Percentiles rank a stretch among this genome's conserved stretches.
phyloP scores from a whole-genome alignment of 2,888 invertebrate genomes.

The Callosobruchus maculatus region DNA sequence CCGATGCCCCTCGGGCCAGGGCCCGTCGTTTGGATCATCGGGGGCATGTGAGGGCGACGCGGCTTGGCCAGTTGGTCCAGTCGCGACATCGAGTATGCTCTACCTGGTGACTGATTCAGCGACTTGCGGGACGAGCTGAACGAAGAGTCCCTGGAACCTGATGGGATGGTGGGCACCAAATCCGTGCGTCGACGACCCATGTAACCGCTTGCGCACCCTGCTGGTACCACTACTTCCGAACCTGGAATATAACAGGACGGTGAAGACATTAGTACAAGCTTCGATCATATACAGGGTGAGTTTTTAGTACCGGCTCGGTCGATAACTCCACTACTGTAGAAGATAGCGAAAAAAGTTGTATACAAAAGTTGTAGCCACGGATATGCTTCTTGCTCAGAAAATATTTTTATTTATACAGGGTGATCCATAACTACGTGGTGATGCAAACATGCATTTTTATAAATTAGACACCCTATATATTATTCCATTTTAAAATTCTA shows the following conservation, averaged over 20 bases:
- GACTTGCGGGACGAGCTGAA: conserved; percentile 53
- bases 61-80: conserved; percentile 82
- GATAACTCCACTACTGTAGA: too few species aligned
- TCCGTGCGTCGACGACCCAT: conserved; percentile 85
- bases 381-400: too few species aligned
- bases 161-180: conserved; percentile 85
- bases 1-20: background rate
- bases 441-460: too few species aligned
- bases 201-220: conserved; percentile 65
- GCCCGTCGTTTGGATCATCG: background rate
- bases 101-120: conserved; percentile 62
- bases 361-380: too few species aligned
- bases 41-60: conserved; percentile 49
- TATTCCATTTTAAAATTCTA: too few species aligned
- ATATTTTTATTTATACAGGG: too few species aligned
- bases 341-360: too few species aligned
- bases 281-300: too few species aligned
- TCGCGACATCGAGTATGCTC: conserved; percentile 91
- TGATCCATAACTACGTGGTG: too few species aligned
- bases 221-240: conserved; percentile 41
- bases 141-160: conserved; percentile 61
- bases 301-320: too few species aligned
- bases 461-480: too few species aligned
- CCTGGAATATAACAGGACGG: background rate
- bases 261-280: too few species aligned